Base-by-base conservation (phyloP, 1,140 invertebrate species). In the Triops longicaudatus region DNA sequence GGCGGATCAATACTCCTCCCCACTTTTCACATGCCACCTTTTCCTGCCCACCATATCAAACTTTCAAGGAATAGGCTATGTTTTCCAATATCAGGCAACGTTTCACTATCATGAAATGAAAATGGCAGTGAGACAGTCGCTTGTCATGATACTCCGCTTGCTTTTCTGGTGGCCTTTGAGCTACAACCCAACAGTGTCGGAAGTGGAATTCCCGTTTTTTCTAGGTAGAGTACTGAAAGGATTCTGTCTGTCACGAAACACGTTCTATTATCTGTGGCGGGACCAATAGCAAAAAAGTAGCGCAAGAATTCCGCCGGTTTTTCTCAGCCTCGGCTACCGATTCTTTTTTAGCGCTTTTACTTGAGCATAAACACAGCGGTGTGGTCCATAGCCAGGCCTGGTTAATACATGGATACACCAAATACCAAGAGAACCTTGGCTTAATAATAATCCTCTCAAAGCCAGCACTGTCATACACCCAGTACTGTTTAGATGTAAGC, bases 141-240 rank as follows among this genome's bases (percentile, higher is more conserved):
- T 63, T 63, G 50, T 63, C 50, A 17, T 63, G 50, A 22, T 22
- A 12, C 14, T 63, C 50, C 14, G 6, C 50, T 63, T 37, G 2
- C 31, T 37, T 37, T 37, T 37, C 31, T 37, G 17, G 50, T 63
- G 14, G 10, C 14, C 14, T 63, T 63, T 63, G 50, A 63, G 50
- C 50, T 22, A 63, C 14, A 63, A 63, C 31, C 50, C 50, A 63
- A 63, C 50, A 6, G 17, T 63, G 50, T 22, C 22, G 50, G 50
- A 37, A 63, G 50, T 22, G 50, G 50, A 63, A 63, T 63, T 63
- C 50, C n/a, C 50, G 22, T 63, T 63, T 22, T 63, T 63, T 63
- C 1, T 12, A 1, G 17, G 22, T 63, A 63, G 14, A 63, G 50
- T 63, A 63, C 10, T 14, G 50, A 14, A 63, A 14, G 22, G 31